These are phyloP conservation scores for Actinopyga echinites DNA, from an alignment of 53 echinoderm and acorn worm species.

Conservation along the genomic window DNA sequence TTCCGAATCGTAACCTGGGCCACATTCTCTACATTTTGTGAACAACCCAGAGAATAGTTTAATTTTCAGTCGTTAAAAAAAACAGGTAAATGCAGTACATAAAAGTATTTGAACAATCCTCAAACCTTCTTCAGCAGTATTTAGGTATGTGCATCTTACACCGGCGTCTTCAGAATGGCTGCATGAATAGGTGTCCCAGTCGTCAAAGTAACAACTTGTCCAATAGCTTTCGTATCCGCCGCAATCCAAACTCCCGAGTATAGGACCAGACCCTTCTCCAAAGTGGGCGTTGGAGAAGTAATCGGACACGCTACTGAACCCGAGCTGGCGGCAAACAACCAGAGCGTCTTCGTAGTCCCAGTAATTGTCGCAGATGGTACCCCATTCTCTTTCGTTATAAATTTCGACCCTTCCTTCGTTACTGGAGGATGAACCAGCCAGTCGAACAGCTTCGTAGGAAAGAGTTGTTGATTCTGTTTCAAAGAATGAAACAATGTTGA, in stretches of 20 bases:
- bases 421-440: background rate
- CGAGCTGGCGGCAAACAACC: constrained; percentile 4
- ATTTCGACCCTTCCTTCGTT: constrained; percentile 8
- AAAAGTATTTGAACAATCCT: too few relatives aligned
- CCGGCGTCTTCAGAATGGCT: background rate
- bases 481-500: too few relatives aligned
- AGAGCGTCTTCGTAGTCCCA: background rate
- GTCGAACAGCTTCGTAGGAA: background rate
- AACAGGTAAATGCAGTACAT: too few relatives aligned
- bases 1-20: too few relatives aligned
- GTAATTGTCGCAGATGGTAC: background rate
- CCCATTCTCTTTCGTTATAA: background rate
- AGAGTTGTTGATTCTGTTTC: too few relatives aligned
- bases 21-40: too few relatives aligned
- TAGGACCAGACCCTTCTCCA: constrained; percentile 3
- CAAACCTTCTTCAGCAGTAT: too few relatives aligned
- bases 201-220: background rate
- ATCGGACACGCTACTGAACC: background rate
- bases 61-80: too few relatives aligned
- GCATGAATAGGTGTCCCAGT: background rate
- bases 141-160: background rate
- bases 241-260: background rate
- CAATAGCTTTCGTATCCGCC: background rate
- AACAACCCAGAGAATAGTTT: too few relatives aligned
- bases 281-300: background rate